Base-by-base conservation (phyloP, 1,140 invertebrate genomes). In the Drosophila sproati region DNA sequence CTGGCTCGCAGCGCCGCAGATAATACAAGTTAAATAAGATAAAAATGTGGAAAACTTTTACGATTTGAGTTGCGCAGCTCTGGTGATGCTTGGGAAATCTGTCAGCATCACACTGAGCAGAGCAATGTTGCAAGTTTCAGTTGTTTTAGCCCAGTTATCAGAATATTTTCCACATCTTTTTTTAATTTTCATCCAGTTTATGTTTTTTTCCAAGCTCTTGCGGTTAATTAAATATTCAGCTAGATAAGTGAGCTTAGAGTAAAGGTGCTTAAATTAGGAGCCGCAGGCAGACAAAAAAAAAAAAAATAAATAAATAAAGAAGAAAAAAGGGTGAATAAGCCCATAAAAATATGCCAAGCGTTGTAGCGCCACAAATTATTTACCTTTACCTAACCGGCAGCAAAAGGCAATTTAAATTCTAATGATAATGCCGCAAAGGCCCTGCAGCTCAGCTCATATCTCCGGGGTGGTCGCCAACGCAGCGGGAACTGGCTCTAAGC, bases 391-490 rank as follows among this genome's bases (percentile, higher is more conserved):
- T 82, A 76, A 82, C 78, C 72, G 70, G 55, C 83, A 70, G 52
- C 64, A 62, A 88, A 88, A 87, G 83, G 83, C 80, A 87, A 87
- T 87, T 87, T 87, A 87, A 87, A 87, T 87, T 87, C 83, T 88
- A 87, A 87, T 87, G 82, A 87, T 87, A 88, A 87, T 87, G 51
- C 83, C 83, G 77, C 83, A 73, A 82, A 87, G 88, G 71, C 72
- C 71, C 12, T 47, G 54, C 47, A 43, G 32, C 51, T 28, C 29
- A 29, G 28, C 63, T 59, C 32, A 59, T 28, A 39, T 41, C 63
- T 54, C 63, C 28, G 29, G 57, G 54, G 70, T 41, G 55, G 63
- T 51, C 37, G 48, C 55, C 52, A 50, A 34, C 51, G 32, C 60
- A 43, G 70, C 55, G 37, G 51, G 45, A 70, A 61, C 51, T 50